Evolutionary conservation across 2,113 vertebrate genomes (phyloP).

Genomic region (Protobothrops flavoviridis): DNA sequence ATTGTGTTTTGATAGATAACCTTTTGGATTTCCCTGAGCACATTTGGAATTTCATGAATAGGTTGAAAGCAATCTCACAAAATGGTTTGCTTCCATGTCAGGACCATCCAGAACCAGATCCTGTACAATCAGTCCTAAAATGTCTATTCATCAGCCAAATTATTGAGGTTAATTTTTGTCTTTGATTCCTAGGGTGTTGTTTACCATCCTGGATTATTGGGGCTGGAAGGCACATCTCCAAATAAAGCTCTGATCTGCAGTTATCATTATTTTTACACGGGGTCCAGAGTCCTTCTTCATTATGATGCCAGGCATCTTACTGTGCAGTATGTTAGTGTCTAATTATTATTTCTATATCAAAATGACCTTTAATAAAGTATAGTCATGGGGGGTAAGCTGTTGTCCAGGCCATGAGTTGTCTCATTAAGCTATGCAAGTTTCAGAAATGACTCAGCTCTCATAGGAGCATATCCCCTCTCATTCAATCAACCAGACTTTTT

Average conservation of each 20-base stretch:
- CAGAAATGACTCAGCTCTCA: neutral
- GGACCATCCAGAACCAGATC: neutral
- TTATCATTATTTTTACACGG: neutral
- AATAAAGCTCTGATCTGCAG: neutral
- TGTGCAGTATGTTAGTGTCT: neutral
- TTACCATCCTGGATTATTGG: neutral
- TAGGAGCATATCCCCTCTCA: neutral
- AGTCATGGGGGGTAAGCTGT: neutral
- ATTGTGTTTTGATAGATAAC: neutral
- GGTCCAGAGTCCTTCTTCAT: neutral
- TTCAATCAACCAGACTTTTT: neutral
- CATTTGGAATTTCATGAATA: neutral
- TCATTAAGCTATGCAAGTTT: neutral
- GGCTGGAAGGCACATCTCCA: neutral
- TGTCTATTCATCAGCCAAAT: neutral
- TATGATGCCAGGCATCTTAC: neutral
- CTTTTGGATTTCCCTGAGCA: neutral
- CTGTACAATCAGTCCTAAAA: neutral
- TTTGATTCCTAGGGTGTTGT: neutral
- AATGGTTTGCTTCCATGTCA: neutral
- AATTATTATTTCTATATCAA: neutral
- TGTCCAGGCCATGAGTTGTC: neutral
- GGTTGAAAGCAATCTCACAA: neutral
- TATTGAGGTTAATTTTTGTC: neutral
- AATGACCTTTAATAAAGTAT: neutral